Percentiles rank a stretch among this genome's conserved stretches.
Conservation (phyloP, 2,888 invertebrate species). For the Perizoma flavofasciatum region DNA sequence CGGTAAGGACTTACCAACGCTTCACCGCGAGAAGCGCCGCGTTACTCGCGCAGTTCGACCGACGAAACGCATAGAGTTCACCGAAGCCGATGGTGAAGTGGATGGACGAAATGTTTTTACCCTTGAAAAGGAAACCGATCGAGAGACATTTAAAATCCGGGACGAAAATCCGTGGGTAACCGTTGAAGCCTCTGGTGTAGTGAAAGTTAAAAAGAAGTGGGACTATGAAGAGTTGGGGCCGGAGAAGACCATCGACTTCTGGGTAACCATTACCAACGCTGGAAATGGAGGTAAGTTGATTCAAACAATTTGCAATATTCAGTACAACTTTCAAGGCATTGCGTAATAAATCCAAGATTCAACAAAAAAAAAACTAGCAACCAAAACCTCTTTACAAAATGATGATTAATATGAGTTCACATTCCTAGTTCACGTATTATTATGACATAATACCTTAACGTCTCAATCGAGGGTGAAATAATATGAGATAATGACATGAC, state of each 20-base stretch:
- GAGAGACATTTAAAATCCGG: conserved; percentile 96
- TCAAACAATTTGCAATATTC: not conserved
- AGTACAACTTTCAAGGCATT: conserved; percentile 14
- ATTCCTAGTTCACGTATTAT: conserved; percentile 25
- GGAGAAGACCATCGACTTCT: conserved; percentile 97
- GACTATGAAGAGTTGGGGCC: conserved; percentile 97
- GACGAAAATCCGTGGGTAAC: conserved; percentile 98
- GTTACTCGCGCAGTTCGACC: conserved; percentile 96
- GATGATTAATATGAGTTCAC: not conserved
- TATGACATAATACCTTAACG: conserved; percentile 48
- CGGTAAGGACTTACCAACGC: conserved; percentile 84
- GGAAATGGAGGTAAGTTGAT: conserved; percentile 91
- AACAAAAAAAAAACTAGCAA: not conserved
- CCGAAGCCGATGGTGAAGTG: conserved; percentile 94
- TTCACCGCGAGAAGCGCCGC: conserved; percentile 89
- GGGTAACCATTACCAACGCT: conserved; percentile 96
- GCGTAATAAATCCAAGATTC: conserved; percentile 28
- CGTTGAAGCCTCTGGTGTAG: conserved; percentile 95
- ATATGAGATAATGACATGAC: conserved; percentile 63
- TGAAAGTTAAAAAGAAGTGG: conserved; percentile 98
- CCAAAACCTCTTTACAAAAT: not conserved
- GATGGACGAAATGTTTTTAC: conserved; percentile 95
- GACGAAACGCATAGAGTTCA: conserved; percentile 96
- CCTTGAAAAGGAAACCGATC: conserved; percentile 95
- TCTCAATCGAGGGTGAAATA: conserved; percentile 62